Evolutionary conservation across 2,113 vertebrate genomes (phyloP), one percentile per base, ranked within the genome.

Genomic region (Alouatta palliata): DNA sequence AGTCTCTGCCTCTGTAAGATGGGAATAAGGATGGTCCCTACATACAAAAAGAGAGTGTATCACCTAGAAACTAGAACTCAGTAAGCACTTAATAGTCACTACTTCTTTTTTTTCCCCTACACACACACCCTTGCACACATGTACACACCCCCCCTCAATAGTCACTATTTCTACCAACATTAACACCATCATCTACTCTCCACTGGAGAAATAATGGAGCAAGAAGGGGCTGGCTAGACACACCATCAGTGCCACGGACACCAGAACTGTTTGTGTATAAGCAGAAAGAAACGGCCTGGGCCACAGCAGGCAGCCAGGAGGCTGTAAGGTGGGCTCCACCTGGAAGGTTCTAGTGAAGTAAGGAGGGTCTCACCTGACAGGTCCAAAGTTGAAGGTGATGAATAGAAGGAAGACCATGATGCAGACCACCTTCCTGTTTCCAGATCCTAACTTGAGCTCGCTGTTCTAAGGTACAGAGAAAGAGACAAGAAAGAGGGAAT

Each of bases 351-450:
- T 27, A 10, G 52, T 87, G 17, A 17, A 17, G n/a, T 5, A 20
- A 25, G 8, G n/a, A 52, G 49, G 8, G 3, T 40, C 98, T 98
- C 98, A 99, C 99, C 99, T 99, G 98, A 99, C 98, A 0, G 99
- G 99, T 54, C 99, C 99, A 16, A 99, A 99, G 98, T 99, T 99
- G 98, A 99, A 99, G 90, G 99, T 99, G 91, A 99, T 98, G 98
- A 99, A 99, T 45, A 99, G 98, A 68, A 99, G 98, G 47, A 99
- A 96, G 25, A 98, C 99, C 99, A 99, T 99, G 97, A 99, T 98
- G 40, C 99, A 99, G 83, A 99, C 98, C 1, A 99, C 99, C 93
- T 99, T 98, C 97, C 99, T 99, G 98, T 99, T 99, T 32, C 97
- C 99, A 1, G 98, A 98, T 13, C 98, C 97, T 49, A 99, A 73